Conservation (phyloP, 2,888 invertebrate species). For the Caenorhabditis becei region DNA sequence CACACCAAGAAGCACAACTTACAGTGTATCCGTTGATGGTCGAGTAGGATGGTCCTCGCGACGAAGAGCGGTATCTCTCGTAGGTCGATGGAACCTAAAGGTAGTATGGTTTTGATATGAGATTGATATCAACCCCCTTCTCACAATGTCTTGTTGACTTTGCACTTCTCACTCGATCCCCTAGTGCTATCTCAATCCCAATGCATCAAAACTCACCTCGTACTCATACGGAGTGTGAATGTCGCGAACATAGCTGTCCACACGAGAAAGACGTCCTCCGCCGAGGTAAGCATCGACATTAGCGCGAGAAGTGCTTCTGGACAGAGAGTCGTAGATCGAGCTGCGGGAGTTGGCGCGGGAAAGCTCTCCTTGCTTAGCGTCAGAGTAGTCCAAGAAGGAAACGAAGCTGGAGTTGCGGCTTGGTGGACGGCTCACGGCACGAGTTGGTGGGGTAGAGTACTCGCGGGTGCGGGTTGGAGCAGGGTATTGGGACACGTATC, state of each 20-base stretch:
- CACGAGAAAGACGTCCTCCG: conserved; percentile 79
- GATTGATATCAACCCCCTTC: conserved; percentile 11
- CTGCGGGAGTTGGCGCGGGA: conserved; percentile 76
- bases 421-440: conserved; percentile 75
- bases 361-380: conserved; percentile 79
- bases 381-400: conserved; percentile 80
- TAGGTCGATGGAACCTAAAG: conserved; percentile 78
- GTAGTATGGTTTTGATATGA: neutral
- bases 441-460: conserved; percentile 79
- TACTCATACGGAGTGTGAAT: conserved; percentile 78
- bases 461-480: conserved; percentile 80
- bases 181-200: neutral
- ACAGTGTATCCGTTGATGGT: conserved; percentile 77
- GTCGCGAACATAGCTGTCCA: conserved; percentile 80
- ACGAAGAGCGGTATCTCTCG: conserved; percentile 78
- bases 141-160: conserved; percentile 16
- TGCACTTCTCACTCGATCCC: conserved; percentile 37
- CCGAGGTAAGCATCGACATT: conserved; percentile 79
- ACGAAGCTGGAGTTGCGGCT: conserved; percentile 77
- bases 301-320: conserved; percentile 79
- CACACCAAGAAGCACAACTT: conserved; percentile 53
- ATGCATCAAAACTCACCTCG: conserved; percentile 56
- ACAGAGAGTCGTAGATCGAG: conserved; percentile 78
- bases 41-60: conserved; percentile 74
- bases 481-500: conserved; percentile 73